Conservation (phyloP, 1,140 invertebrate species). For the Mycetomoellerius zeteki region DNA sequence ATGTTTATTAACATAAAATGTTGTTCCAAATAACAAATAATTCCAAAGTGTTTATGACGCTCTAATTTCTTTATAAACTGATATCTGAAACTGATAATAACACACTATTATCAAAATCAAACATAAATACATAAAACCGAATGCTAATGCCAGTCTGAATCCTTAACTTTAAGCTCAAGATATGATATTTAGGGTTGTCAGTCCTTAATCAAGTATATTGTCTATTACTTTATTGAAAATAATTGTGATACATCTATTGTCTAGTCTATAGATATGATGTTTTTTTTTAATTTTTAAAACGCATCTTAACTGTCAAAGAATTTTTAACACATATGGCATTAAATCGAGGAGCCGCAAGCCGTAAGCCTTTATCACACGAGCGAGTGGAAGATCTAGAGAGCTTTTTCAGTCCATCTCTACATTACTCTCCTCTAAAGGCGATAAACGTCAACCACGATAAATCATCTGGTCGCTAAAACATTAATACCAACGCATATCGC, state of each 20-base stretch:
- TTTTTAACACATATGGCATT: conserved; percentile 1
- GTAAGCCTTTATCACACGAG: not conserved
- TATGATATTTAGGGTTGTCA: not conserved
- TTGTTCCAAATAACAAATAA: conserved; percentile 11
- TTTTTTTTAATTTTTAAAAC: not conserved
- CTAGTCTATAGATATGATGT: not conserved
- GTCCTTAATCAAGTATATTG: not conserved
- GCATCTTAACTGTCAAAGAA: not conserved
- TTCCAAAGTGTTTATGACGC: not conserved
- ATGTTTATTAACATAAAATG: conserved; percentile 22
- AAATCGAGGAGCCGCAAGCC: not conserved
- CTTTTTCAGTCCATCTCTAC: not conserved
- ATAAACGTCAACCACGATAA: conserved; percentile 36
- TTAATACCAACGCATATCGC: conserved; percentile 31
- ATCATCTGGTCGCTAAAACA: conserved; percentile 6
- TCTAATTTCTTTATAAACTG: not conserved
- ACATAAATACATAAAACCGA: not conserved
- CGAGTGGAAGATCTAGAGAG: conserved; percentile 15
- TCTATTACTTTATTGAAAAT: not conserved
- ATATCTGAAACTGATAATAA: not conserved
- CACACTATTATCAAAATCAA: not conserved
- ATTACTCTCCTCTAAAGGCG: conserved; percentile 2
- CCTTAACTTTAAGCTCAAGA: not conserved
- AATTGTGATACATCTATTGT: not conserved
- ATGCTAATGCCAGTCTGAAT: not conserved